These are phyloP conservation scores for Gorsachius magnificus DNA, from an alignment of 2,797 vertebrate genomes.

Conservation along the genomic window DNA sequence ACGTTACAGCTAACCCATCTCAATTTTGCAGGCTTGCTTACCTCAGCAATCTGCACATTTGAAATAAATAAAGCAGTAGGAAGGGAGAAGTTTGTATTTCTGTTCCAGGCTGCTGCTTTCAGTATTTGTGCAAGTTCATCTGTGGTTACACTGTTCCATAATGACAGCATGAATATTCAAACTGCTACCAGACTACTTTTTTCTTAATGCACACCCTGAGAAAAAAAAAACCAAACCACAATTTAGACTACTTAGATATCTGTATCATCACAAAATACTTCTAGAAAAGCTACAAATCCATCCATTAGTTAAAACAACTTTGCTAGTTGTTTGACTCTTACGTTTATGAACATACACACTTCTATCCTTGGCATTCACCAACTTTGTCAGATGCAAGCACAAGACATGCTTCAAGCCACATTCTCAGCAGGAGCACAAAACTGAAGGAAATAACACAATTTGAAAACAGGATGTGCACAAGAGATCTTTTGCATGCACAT, in stretches of 20 bases:
- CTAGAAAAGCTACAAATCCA: background rate
- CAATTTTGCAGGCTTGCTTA: background rate
- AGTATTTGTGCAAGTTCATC: background rate
- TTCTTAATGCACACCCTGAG: background rate
- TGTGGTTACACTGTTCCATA: background rate
- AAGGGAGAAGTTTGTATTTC: background rate
- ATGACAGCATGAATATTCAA: background rate
- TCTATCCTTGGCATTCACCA: background rate
- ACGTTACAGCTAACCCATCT: background rate
- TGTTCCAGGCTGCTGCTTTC: background rate
- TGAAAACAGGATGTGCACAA: constrained; percentile 25
- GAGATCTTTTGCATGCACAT: background rate
- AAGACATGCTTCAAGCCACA: background rate
- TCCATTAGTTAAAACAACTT: background rate
- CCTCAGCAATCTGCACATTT: background rate
- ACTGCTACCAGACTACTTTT: background rate
- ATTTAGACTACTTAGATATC: background rate
- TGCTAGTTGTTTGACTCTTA: background rate
- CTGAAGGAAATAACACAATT: background rate
- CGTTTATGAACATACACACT: background rate
- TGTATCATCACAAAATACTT: background rate
- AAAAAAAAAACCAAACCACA: background rate
- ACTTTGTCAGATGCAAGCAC: background rate
- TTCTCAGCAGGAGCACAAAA: background rate
- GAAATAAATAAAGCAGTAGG: background rate